Conservation (phyloP, 2,113 vertebrate species). For the Dromiciops gliroides region DNA sequence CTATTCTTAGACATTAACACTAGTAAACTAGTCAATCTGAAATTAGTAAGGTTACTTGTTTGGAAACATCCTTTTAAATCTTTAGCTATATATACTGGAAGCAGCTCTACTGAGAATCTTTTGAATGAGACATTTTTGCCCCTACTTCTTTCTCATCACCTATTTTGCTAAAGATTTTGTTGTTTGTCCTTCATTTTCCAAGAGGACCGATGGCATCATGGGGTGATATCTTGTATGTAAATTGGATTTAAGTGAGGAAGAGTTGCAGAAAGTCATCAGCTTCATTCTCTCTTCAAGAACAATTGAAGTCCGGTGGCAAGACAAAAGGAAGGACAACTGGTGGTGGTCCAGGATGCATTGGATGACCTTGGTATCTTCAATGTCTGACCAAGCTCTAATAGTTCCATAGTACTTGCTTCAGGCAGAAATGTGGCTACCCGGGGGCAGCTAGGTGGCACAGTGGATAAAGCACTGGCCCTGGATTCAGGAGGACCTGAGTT, state of each 20-base stretch:
- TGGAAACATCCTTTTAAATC: not conserved
- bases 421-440: too few species aligned
- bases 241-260: too few species aligned
- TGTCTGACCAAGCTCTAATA: not conserved
- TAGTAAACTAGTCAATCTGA: conserved; percentile 59
- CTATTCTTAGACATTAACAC: not conserved
- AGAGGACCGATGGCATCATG: too few species aligned
- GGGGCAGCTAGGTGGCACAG: too few species aligned
- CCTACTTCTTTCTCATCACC: not conserved
- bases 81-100: not conserved
- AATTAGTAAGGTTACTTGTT: conserved; percentile 65
- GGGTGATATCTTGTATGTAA: too few species aligned
- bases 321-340: too few species aligned
- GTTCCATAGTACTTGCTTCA: not conserved
- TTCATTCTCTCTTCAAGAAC: not conserved
- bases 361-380: not conserved
- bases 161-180: not conserved
- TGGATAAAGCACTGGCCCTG: too few species aligned
- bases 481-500: too few species aligned
- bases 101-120: not conserved
- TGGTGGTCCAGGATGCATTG: not conserved
- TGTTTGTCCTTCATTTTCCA: too few species aligned
- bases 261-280: not conserved
- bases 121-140: conserved; percentile 14
- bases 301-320: not conserved